Evolutionary conservation across 2,113 vertebrate species (phyloP).

Genomic region (Pteruthius melanotis): DNA sequence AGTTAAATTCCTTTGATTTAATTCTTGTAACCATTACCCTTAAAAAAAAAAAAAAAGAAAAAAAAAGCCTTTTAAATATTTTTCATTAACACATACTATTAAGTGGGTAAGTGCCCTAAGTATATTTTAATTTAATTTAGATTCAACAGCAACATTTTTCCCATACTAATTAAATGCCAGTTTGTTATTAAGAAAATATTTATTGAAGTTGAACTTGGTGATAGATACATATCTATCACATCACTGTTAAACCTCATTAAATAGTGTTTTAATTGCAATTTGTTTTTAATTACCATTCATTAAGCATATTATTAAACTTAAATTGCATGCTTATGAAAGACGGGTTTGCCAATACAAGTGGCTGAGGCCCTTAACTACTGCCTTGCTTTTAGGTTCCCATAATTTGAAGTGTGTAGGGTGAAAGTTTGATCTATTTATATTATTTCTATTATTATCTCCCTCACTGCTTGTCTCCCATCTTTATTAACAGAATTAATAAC

Average conservation of each 20-base stretch:
- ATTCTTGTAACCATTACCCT: constrained; percentile 38
- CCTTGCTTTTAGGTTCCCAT: not conserved
- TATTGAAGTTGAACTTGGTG: constrained; percentile 72
- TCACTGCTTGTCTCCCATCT: not conserved
- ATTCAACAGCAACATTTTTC: constrained; percentile 70
- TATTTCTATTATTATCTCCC: not conserved
- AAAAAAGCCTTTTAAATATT: constrained; percentile 55
- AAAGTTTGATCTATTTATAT: not conserved
- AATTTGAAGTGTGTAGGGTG: not conserved
- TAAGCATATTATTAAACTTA: constrained; percentile 77
- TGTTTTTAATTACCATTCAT: constrained; percentile 79
- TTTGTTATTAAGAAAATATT: constrained; percentile 82
- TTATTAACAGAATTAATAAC: not conserved
- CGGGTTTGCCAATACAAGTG: constrained; percentile 46
- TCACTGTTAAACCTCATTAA: constrained; percentile 73
- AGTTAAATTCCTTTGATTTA: constrained; percentile 39
- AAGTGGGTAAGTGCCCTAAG: constrained; percentile 71
- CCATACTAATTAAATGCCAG: constrained; percentile 74
- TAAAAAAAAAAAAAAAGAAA: not conserved
- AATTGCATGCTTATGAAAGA: constrained; percentile 70
- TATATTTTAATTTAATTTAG: constrained; percentile 78
- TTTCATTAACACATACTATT: constrained; percentile 73
- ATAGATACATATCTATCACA: constrained; percentile 73
- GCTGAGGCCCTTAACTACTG: not conserved
- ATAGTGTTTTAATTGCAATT: constrained; percentile 77